Base-by-base conservation (phyloP, 2,888 invertebrate species). In the Creontiades dilutus region DNA sequence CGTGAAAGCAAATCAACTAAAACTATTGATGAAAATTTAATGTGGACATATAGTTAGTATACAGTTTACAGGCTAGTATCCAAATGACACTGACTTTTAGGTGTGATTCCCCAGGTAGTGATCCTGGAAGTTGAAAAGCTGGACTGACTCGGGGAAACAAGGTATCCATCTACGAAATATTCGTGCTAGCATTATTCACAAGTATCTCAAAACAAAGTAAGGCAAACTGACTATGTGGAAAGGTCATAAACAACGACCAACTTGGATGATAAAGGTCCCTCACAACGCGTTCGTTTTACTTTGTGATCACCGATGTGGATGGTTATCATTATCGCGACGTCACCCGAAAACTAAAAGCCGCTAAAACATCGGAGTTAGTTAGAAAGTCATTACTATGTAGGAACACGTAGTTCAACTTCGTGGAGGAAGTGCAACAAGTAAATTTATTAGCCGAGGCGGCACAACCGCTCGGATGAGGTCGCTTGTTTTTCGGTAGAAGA, bases 371-470 rank as follows among this genome's bases (percentile, higher is more conserved):
- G n/a, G 3, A 5, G 19, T 68, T 68, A 27, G 23, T 68, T 68
- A 23, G 68, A 68, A 68, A 68, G 68, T 68, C 68, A 23, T 68
- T 68, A 68, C 68, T 68, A 68, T 68, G 68, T 68, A 68, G 23
- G 27, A 9, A 7, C 68, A 27, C 68, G 68, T 68, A 68, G 68
- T 68, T 23, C 27, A 23, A 68, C 68, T 68, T 23, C 3, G 19
- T 11, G 68, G n/a, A 68, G 68, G 68, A 23, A 68, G 68, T 68
- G 78, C 78, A 78, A 78, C 78, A 78, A 78, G 78, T 78, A 78
- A 47, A 78, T 78, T 78, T 37, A 37, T 37, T 37, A 76, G 46
- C 19, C 78, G 11, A 78, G n/a, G 4, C 3, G 47, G 78, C 47
- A 13, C 23, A 23, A 68, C 23, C 27, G 12, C 11, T n/a, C 0